Base-by-base conservation (phyloP, 2,797 vertebrate genomes). In the Melanotaenia parkinsoni region DNA sequence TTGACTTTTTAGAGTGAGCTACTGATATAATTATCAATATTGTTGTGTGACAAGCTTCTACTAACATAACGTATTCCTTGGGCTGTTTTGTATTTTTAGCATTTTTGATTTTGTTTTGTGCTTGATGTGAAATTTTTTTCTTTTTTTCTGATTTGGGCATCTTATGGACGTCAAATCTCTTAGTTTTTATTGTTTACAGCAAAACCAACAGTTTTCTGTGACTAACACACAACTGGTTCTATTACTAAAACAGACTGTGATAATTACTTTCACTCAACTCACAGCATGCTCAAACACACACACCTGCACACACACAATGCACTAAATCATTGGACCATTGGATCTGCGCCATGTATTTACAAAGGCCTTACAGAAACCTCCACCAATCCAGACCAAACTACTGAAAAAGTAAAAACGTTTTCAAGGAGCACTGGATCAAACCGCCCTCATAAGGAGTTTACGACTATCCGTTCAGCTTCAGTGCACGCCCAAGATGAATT, bases 11-110 rank as follows among this genome's bases (percentile, higher is more conserved):
- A 77, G 56, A 73, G 81, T 50, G 72, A 87, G 74, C 72, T 84
- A 30, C 86, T 88, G 79, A 89, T 89, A 74, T 85, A 78, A 80
- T 72, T 87, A 81, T 90, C 74, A 86, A 77, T 92, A 90, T 90
- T 90, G 89, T 91, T 86, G 87, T 90, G 87, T 89, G 88, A 86
- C 78, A 61, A 88, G 90, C 90, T 92, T 89, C 87, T 88, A 85
- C 79, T 90, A 90, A 89, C 88, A 88, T 80, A 74, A 82, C 6
- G 77, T 88, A 84, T 70, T 88, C 76, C 84, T 89, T 85, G 76
- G 91, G 87, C 87, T 90, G 89, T 88, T 90, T 86, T 75, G 78
- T 89, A 90, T 79, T 83, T 81, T 91, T 76, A 72, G 70, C 81
- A 77, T 79, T 86, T 88, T 89, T 86, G 33, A 77, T 85, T 92